These are phyloP conservation scores for Oegoconia quadripuncta DNA, from an alignment of 2,888 invertebrate genomes.

Conservation along the genomic window DNA sequence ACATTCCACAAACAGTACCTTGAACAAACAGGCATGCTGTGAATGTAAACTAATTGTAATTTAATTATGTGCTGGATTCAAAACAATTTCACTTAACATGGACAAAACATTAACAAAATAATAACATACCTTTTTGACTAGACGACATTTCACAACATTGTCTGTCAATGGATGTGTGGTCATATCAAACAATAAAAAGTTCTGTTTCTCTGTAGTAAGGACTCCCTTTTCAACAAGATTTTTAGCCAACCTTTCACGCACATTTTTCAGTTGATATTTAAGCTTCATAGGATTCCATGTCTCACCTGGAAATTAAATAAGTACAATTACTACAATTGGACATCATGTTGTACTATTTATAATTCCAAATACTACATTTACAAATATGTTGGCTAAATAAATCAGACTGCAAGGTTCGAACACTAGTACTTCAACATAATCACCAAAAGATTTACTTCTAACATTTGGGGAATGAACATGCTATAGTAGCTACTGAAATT, in stretches of 20 bases:
- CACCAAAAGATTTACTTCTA: too few relatives aligned
- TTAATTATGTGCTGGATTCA: too few relatives aligned
- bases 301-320: conserved; percentile 85
- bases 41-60: conserved; percentile 8
- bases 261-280: conserved; percentile 98
- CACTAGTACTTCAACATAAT: too few relatives aligned
- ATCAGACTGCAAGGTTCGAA: too few relatives aligned
- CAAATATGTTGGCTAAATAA: too few relatives aligned
- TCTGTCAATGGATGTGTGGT: conserved; percentile 99
- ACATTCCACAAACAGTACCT: conserved; percentile 3
- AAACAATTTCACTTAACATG: too few relatives aligned
- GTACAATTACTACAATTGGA: neutral
- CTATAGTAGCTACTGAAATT: too few relatives aligned
- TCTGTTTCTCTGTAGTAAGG: conserved; percentile 99
- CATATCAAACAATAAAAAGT: conserved; percentile 99
- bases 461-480: too few relatives aligned
- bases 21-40: neutral
- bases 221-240: conserved; percentile 99
- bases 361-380: neutral
- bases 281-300: conserved; percentile 99
- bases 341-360: neutral
- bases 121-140: conserved; percentile 92
- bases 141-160: conserved; percentile 94
- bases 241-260: conserved; percentile 98
- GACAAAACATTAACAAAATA: neutral